Base-by-base conservation (phyloP, 2,113 vertebrate species). In the Toxostoma redivivum region DNA sequence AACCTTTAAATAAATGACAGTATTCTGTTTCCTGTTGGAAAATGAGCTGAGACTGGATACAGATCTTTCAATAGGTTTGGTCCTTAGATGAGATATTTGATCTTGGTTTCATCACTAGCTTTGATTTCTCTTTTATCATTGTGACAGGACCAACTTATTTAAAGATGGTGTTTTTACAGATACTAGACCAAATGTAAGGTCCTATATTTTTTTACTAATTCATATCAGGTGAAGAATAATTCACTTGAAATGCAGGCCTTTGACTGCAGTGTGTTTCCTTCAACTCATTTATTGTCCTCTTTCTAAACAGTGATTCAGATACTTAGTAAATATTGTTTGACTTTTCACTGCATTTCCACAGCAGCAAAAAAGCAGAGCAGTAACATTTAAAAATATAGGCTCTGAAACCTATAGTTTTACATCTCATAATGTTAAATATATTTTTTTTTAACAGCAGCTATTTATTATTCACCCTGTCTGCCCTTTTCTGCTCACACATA, bases 381-480 rank as follows among this genome's bases (percentile, higher is more conserved):
- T 81, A 64, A 92, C 81, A 88, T 72, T 51, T 37, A 38, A 82
- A 90, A 88, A 88, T 90, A 84, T 8, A 22, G 37, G 10, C 50
- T 77, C 57, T 64, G 31, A 66, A 91, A 48, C 31, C 12, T 82
- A 33, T 33, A 62, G 51, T 71, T 90, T 23, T 85, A 51, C 12
- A 42, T 85, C n/a, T 92, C 61, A 7, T 57, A 51, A n/a, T 15
- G 13, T 89, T 81, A 94, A 94, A 88, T 83, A 64, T 66, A 83
- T 88, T 94, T 88, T 95, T 88, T 95, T 95, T 95, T 91, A 91
- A 86, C 12, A 37, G 33, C 38, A 89, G 48, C 86, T 85, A n/a
- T 88, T 92, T 93, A 88, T 92, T 81, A 64, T 81, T 89, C 69
- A 66, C 30, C 31, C 31, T 57, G 9, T 65, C 69, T 94, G 65